A percentile compares a stretch with the other conserved stretches of the same genome.
Evolutionary conservation across 2,888 invertebrate genomes (phyloP).

Genomic region (Drosophila austrosaltans): DNA sequence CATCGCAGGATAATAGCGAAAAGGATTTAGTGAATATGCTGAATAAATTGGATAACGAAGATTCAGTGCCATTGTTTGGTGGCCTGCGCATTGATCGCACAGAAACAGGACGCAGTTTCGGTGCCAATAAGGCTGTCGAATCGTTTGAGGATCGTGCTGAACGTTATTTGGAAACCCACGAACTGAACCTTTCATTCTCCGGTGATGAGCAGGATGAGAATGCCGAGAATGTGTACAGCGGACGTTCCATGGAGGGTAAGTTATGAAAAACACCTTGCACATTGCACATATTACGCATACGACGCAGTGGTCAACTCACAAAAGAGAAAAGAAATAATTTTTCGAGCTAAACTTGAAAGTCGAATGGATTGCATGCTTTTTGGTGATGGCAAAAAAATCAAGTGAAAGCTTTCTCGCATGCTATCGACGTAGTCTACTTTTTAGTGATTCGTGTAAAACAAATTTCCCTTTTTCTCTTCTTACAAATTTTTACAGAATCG

Average conservation of each 20-base stretch:
- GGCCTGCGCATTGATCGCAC: conserved; percentile 83
- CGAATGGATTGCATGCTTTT: conserved; percentile 25
- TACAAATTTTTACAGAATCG: conserved; percentile 82
- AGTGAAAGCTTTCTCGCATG: background rate
- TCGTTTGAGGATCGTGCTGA: conserved; percentile 84
- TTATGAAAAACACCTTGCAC: conserved; percentile 13
- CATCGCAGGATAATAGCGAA: conserved; percentile 82
- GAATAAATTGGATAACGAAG: conserved; percentile 83
- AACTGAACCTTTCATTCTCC: conserved; percentile 84
- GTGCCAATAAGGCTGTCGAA: conserved; percentile 77
- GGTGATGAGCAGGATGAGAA: conserved; percentile 79
- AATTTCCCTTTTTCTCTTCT: background rate
- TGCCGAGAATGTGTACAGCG: conserved; percentile 79
- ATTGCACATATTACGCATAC: conserved; percentile 11
- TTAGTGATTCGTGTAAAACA: conserved; percentile 14
- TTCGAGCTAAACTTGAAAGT: background rate
- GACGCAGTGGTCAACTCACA: background rate
- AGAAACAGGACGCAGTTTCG: conserved; percentile 80
- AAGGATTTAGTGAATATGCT: conserved; percentile 84
- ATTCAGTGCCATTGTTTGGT: conserved; percentile 83
- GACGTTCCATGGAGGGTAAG: conserved; percentile 82
- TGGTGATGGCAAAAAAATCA: background rate
- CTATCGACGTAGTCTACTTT: conserved; percentile 45
- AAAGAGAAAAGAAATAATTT: background rate
- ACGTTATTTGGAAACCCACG: conserved; percentile 84